Percentiles rank a stretch among this genome's conserved stretches.
phyloP scores from a whole-genome alignment of 2,888 invertebrate genomes.

The Chironomus riparius region DNA sequence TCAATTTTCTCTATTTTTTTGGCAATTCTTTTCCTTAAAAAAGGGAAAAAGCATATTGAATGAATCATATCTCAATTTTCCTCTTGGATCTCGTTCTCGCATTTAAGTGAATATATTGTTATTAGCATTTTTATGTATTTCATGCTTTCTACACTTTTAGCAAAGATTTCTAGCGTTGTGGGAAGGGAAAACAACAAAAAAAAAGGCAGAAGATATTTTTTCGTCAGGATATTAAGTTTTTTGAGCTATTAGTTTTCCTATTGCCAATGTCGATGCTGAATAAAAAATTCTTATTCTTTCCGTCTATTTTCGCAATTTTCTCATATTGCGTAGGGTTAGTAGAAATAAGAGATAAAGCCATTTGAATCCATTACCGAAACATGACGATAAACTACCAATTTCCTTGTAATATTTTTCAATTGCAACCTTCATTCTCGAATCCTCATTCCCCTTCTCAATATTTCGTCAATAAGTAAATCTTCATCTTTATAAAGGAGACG shows the following conservation, averaged over 20 bases:
- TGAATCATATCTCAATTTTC: conserved; percentile 24
- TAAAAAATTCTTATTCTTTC: not conserved
- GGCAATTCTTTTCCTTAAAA: not conserved
- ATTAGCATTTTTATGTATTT: conserved; percentile 24
- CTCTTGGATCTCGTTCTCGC: not conserved
- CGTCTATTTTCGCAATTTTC: not conserved
- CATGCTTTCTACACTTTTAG: not conserved
- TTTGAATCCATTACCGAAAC: conserved; percentile 27
- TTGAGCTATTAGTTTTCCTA: conserved; percentile 18
- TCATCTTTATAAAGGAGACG: not conserved
- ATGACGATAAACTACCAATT: conserved; percentile 27
- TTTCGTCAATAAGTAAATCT: not conserved
- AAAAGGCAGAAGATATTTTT: not conserved
- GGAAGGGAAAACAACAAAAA: not conserved
- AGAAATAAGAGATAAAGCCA: not conserved
- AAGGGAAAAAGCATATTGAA: conserved; percentile 18
- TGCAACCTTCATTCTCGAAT: not conserved
- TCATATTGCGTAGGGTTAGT: not conserved
- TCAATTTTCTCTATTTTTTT: not conserved
- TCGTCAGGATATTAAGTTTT: conserved; percentile 19
- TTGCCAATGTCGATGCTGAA: not conserved
- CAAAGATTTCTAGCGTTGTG: not conserved
- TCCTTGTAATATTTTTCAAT: conserved; percentile 26
- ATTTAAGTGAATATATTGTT: conserved; percentile 11
- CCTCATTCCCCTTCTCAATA: not conserved